Evolutionary conservation across 2,888 invertebrate genomes (phyloP), one percentile per base, ranked within the genome.

Genomic region (Acrobasis suavella): DNA sequence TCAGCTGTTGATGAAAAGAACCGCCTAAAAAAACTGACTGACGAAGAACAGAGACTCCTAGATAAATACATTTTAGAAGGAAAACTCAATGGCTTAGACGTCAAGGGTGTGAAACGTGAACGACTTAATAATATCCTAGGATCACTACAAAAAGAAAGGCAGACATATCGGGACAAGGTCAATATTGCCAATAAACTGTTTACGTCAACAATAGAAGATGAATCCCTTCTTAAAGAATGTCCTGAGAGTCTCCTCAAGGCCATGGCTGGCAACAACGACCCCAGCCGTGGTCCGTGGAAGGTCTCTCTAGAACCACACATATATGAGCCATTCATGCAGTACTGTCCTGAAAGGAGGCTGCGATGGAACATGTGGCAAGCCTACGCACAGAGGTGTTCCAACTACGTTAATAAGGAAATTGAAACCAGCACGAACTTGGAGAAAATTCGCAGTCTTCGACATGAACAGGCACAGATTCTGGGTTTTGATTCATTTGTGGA

Each of bases 361-460:
- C 93, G 98, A 42, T 97, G 96, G 95, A 97, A 97, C 77, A 87
- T 96, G 0, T 98, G 98, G 98, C 94, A 96, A 67, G 97, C 97
- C 0, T 93, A 95, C 78, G 94, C 95, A 0, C 93, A 94, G 62
- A 92, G 96, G 69, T 96, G 96, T 50, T 96, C 97, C 0, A 93
- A 93, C 55, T 93, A 92, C 67, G 86, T 91, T n/a, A 95, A 95
- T 16, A 94, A 93, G 76, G 88, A 93, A 69, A 76, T 95, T 67
- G 94, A 95, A 81, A 97, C 96, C 16, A 96, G 96, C 78, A 88
- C 94, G 0, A 89, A 95, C 77, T 84, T 98, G 63, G 97, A 98
- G 81, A 95, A 96, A 77, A 96, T 98, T 61, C 93, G 98, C 49
- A 88, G 82, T 55, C 80, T 94, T 50, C 94, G 97, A 69, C 87